Base-by-base conservation (phyloP, 2,888 invertebrate species). In the Pristionchus maxplancki region DNA sequence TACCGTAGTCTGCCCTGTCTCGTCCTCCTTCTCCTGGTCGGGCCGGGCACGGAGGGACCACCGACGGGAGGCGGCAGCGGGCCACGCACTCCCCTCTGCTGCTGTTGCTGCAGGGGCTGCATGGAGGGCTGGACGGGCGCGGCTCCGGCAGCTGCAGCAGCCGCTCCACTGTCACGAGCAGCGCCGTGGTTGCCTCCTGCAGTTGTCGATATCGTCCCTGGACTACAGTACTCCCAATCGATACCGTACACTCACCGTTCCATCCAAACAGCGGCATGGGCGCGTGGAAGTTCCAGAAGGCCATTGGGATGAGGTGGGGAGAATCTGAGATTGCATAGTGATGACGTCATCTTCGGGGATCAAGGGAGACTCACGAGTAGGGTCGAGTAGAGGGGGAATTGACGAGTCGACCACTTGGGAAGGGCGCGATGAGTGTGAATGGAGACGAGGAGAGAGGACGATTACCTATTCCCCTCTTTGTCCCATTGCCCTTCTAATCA, bases 261-360 rank as follows among this genome's bases (percentile, higher is more conserved):
- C 71, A 71, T 71, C 71, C 71, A 17, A 71, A 71, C 37, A 71
- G 15, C 17, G 71, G 71, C 71, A 71, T 71, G 20, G 71, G 71
- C 20, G 71, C 71, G 71, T 71, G 37, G 17, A 71, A 71, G 37
- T 71, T 71, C 71, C 71, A 71, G 71, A 71, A 71, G 71, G 71
- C 71, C 71, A 71, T 71, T 15, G 71, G 20, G 37, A 17, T 5
- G 34, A 20, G 31, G 37, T 1, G 37, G 64, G 62, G 67, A 13
- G 67, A 34, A 67, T 67, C 67, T 67, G 67, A 28, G 13, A 13
- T 28, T n/a, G 31, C 31, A 34, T 31, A 67, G 67, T 67, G 67
- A 67, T 67, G 34, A 67, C 34, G 64, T 62, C 58, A 62, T 62
- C n/a, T 20, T 62, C n/a, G 48, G 13, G 13, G 48, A 48, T 48